phyloP scores from a whole-genome alignment of 2,113 vertebrate species.

The Lucifuga dentata region DNA sequence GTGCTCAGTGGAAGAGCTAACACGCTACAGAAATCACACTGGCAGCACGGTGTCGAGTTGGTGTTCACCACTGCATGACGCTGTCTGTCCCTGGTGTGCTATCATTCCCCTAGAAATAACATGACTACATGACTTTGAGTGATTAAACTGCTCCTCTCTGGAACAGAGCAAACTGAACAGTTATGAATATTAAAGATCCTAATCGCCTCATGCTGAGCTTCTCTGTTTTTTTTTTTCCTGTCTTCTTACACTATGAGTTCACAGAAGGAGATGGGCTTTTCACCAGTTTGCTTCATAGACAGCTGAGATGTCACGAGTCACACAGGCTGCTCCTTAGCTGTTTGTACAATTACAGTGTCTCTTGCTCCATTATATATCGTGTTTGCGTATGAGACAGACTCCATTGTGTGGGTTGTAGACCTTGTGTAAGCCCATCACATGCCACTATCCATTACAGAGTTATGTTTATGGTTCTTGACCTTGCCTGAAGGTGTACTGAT shows the following conservation, averaged over 20 bases:
- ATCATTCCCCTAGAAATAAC: slow-evolving; percentile 71
- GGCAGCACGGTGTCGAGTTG: slow-evolving; percentile 45
- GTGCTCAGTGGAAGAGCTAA: slow-evolving; percentile 64
- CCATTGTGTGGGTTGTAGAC: slow-evolving; percentile 26
- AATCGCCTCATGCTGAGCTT: slow-evolving; percentile 63
- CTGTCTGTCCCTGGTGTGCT: slow-evolving; percentile 61
- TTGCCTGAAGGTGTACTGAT: slow-evolving; percentile 59
- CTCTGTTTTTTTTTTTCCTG: slow-evolving; percentile 1
- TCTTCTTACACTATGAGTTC: slow-evolving; percentile 41
- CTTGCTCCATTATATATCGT: slow-evolving; percentile 3
- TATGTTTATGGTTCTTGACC: slow-evolving; percentile 66
- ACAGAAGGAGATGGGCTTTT: slow-evolving; percentile 31
- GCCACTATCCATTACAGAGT: slow-evolving; percentile 55
- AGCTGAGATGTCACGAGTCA: slow-evolving; percentile 13
- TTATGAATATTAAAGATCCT: slow-evolving; percentile 77
- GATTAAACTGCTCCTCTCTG: slow-evolving; percentile 68
- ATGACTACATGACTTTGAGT: slow-evolving; percentile 74
- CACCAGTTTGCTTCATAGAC: slow-evolving; percentile 1
- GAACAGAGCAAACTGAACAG: slow-evolving; percentile 62
- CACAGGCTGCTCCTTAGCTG: slow-evolving; percentile 3
- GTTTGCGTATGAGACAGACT: slow-evolving; percentile 33
- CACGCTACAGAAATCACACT: slow-evolving; percentile 61
- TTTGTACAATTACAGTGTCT: slow-evolving; percentile 27
- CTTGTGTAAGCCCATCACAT: slow-evolving; percentile 23
- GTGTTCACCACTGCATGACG: slow-evolving; percentile 60